Evolutionary conservation across 2,888 invertebrate genomes (phyloP).

Genomic region (Andrena dorsata): DNA sequence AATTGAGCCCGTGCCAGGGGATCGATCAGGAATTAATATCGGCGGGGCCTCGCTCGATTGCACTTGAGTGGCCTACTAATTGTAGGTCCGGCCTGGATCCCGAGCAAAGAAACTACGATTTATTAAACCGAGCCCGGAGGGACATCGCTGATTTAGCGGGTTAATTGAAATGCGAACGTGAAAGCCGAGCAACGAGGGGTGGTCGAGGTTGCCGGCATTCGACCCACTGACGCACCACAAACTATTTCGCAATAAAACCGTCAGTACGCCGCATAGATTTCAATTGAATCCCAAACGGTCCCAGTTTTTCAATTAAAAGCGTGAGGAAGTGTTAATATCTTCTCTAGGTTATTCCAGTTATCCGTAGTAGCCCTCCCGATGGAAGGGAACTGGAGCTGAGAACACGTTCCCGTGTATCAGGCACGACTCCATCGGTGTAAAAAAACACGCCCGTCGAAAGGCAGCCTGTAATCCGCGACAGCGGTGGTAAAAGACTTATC

Average conservation of each 20-base stretch:
- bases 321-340: too few species aligned
- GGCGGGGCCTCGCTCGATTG: slow-evolving; percentile 29
- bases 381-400: neutral
- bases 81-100: neutral
- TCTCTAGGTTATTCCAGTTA: too few species aligned
- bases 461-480: slow-evolving; percentile 28
- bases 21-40: slow-evolving; percentile 48
- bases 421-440: neutral
- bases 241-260: neutral
- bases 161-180: slow-evolving; percentile 22
- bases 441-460: slow-evolving; percentile 17
- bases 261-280: too few species aligned
- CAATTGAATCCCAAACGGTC: too few species aligned
- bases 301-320: too few species aligned
- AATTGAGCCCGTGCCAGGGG: slow-evolving; percentile 6
- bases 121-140: neutral
- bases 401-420: neutral
- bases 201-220: neutral
- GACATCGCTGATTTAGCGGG: slow-evolving; percentile 20
- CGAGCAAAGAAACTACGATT: slow-evolving; percentile 36
- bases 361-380: neutral
- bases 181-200: neutral
- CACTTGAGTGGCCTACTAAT: slow-evolving; percentile 36
- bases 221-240: neutral
- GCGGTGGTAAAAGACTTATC: slow-evolving; percentile 62